Conservation (phyloP, 2,888 invertebrate genomes). For the Dynastes tityus region DNA sequence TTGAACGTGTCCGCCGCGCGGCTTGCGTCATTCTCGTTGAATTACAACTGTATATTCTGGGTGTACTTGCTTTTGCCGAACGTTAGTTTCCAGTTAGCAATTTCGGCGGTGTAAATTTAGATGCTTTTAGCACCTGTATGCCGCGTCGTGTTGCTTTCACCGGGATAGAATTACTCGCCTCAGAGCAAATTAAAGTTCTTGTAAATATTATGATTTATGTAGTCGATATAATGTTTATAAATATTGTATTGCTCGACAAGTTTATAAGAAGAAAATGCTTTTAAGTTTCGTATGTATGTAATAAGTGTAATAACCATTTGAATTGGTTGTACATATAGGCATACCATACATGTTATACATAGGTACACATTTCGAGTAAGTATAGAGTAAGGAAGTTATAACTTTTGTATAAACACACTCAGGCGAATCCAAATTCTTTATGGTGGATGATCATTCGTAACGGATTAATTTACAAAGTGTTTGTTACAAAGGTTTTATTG, state of each 20-base stretch:
- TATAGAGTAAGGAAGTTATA: too few species aligned
- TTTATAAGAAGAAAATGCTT: not conserved
- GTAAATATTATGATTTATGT: slow-evolving; percentile 1
- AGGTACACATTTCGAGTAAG: too few species aligned
- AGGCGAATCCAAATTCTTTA: too few species aligned
- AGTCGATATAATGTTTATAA: slow-evolving; percentile 1
- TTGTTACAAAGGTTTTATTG: too few species aligned
- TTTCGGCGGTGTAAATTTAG: slow-evolving; percentile 20
- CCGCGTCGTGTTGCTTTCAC: slow-evolving; percentile 2
- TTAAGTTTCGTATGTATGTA: not conserved
- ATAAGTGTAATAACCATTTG: too few species aligned
- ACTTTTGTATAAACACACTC: too few species aligned
- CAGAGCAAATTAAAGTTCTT: not conserved
- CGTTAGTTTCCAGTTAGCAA: slow-evolving; percentile 20
- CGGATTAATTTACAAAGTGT: too few species aligned
- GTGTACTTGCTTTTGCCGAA: slow-evolving; percentile 9
- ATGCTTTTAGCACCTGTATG: slow-evolving; percentile 21
- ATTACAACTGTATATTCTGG: slow-evolving; percentile 12
- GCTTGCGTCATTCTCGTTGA: slow-evolving; percentile 23
- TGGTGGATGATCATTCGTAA: too few species aligned
- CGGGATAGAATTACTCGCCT: not conserved
- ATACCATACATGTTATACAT: too few species aligned
- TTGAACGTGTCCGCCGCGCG: slow-evolving; percentile 4
- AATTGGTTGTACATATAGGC: too few species aligned
- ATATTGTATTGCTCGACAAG: not conserved